Evolutionary conservation across 2,797 vertebrate species (phyloP).

Genomic region (Phalanger gymnotis): DNA sequence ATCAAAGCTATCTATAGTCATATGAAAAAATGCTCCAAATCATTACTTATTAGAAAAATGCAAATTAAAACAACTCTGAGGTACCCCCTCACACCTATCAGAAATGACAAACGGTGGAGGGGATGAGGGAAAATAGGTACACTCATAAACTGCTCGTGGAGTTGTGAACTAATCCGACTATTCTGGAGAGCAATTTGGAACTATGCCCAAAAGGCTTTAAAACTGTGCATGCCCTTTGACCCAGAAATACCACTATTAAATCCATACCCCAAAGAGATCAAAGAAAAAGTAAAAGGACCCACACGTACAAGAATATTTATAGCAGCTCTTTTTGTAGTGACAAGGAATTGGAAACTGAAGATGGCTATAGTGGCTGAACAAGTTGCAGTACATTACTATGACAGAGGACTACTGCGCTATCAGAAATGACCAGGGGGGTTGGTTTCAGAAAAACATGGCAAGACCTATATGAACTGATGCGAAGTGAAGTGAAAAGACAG

Average conservation of each 20-base stretch:
- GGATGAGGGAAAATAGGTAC: not conserved
- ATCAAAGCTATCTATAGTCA: not conserved
- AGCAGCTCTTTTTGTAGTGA: not conserved
- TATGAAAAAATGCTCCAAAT: not conserved
- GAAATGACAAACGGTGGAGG: not conserved
- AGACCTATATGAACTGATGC: not conserved
- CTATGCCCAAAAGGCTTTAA: not conserved
- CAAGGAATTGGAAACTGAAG: not conserved
- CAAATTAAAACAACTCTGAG: not conserved
- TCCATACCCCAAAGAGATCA: not conserved
- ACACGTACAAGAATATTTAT: not conserved
- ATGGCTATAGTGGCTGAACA: not conserved
- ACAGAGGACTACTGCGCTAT: not conserved
- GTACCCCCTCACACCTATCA: not conserved
- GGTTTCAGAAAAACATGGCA: not conserved
- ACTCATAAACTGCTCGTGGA: not conserved
- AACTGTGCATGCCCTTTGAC: not conserved
- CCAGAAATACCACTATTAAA: no score
- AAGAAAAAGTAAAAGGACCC: not conserved
- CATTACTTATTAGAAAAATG: not conserved
- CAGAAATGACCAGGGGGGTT: not conserved
- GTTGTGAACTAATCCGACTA: not conserved
- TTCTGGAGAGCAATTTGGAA: not conserved
- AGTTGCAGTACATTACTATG: not conserved
- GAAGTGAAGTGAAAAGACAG: not conserved